Percentiles rank a stretch among this genome's conserved stretches.
Conservation (phyloP, 2,888 invertebrate species). For the Metacarcinus magister region DNA sequence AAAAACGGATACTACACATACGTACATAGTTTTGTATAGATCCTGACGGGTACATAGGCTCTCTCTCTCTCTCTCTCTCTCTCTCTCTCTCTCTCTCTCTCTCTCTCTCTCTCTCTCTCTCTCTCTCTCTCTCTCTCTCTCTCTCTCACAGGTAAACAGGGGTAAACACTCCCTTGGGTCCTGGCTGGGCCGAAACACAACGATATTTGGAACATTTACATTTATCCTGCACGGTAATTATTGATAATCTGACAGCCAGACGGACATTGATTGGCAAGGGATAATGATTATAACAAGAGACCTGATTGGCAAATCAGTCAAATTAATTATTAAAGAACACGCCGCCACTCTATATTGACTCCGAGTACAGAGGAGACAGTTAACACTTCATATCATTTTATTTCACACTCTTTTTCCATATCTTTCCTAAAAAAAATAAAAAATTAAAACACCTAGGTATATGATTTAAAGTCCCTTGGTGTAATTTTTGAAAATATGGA, state of each 20-base stretch:
- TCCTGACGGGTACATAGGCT: not conserved
- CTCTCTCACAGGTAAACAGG: conserved; percentile 36
- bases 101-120: conserved; percentile 15
- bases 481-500: not conserved
- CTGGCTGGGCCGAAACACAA: not conserved
- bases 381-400: not conserved
- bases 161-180: conserved; percentile 11
- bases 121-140: conserved; percentile 48
- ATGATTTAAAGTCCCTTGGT: not conserved
- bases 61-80: too few species aligned
- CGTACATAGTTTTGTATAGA: not conserved
- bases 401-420: not conserved
- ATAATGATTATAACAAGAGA: conserved; percentile 72
- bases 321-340: conserved; percentile 68
- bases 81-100: conserved; percentile 52
- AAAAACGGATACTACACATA: not conserved
- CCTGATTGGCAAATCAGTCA: conserved; percentile 63
- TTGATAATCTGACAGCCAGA: conserved; percentile 68
- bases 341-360: conserved; percentile 8
- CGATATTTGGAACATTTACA: conserved; percentile 51
- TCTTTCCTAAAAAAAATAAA: not conserved
- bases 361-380: not conserved
- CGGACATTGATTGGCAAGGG: conserved; percentile 70
- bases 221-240: conserved; percentile 60
- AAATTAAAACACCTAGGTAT: not conserved